phyloP scores from a whole-genome alignment of 1,140 invertebrate genomes.

The Eriosoma lanigerum region DNA sequence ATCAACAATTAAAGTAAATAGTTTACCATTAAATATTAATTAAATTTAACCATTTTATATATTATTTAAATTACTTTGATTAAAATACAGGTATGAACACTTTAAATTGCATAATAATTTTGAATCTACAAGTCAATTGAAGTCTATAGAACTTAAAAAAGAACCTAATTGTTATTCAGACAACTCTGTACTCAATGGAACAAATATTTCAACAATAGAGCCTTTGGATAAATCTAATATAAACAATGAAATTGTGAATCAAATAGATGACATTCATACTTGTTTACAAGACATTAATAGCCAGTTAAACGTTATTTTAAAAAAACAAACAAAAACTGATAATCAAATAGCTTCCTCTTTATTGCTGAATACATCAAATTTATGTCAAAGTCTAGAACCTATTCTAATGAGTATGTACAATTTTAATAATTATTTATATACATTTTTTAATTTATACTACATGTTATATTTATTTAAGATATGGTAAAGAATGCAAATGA shows the following conservation, averaged over 20 bases:
- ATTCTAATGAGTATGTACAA: neutral
- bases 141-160: neutral
- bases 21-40: neutral
- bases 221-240: neutral
- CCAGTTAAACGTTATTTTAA: conserved; percentile 3
- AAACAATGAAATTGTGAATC: neutral
- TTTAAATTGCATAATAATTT: neutral
- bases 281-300: neutral
- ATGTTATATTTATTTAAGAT: neutral
- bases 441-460: no score
- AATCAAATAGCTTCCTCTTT: conserved; percentile 13
- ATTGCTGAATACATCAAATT: neutral
- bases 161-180: conserved; percentile 1
- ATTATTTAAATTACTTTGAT: neutral
- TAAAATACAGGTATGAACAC: neutral
- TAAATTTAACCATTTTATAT: neutral
- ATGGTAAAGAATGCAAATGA: conserved; percentile 2
- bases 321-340: conserved; percentile 24
- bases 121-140: neutral
- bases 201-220: neutral
- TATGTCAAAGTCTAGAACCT: conserved; percentile 1
- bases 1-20: conserved; percentile 17
- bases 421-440: neutral
- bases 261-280: neutral
- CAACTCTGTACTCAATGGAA: neutral